Percentiles rank a stretch among this genome's conserved stretches.
These are phyloP conservation scores for Neotoxoptera formosana DNA, from an alignment of 1,140 invertebrate species.

Conservation along the genomic window DNA sequence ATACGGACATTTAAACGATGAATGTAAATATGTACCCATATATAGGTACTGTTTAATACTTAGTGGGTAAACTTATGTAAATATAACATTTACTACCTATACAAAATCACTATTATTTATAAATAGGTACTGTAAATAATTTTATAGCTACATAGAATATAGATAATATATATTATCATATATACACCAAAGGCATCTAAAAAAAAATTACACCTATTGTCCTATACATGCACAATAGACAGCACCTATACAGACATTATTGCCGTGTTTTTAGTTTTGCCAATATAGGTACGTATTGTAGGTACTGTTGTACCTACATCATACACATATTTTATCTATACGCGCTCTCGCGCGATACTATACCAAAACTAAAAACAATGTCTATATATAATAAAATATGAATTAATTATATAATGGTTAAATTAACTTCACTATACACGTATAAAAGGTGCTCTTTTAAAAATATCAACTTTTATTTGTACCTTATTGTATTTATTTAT, in stretches of 20 bases:
- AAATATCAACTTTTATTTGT: background rate
- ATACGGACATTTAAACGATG: background rate
- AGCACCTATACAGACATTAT: background rate
- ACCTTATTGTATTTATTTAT: too few species aligned
- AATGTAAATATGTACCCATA: background rate
- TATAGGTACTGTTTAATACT: background rate
- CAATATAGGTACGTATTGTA: too few species aligned
- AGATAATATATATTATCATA: background rate
- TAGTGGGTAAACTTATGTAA: background rate
- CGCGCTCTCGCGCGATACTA: too few species aligned
- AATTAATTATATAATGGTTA: too few species aligned
- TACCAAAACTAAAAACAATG: background rate
- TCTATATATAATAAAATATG: too few species aligned
- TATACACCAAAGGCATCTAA: background rate
- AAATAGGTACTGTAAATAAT: background rate
- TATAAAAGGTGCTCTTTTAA: background rate
- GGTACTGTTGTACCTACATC: too few species aligned
- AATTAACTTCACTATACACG: too few species aligned
- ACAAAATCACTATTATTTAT: background rate
- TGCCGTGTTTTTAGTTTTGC: background rate
- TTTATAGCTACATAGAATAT: background rate
- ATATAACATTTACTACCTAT: background rate
- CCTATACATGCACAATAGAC: background rate
- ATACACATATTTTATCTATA: background rate
- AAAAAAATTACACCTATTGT: background rate